Percentiles rank a stretch among this genome's conserved stretches.
Evolutionary conservation across 2,797 vertebrate genomes (phyloP).

Genomic region (Tympanoctomys barrerae): DNA sequence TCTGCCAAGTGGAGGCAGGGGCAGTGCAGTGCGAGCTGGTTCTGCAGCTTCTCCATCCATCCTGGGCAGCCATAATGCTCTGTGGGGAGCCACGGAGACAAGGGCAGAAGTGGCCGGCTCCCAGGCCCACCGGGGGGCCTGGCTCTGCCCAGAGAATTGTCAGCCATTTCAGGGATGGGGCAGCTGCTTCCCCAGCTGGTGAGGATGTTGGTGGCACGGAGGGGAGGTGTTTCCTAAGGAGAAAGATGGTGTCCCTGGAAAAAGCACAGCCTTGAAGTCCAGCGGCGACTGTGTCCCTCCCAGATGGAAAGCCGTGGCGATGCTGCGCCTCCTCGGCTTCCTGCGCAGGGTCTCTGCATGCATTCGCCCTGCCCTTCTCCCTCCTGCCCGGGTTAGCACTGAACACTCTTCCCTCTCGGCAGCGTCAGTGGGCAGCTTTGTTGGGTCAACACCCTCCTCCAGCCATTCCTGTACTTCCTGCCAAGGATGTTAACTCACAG

Average conservation of each 20-base stretch:
- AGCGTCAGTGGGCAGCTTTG: fast-evolving
- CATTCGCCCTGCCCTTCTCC: too few species aligned
- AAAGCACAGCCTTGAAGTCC: background rate
- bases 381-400: background rate
- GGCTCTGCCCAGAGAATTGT: background rate
- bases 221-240: background rate
- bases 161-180: fast-evolving
- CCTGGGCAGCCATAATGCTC: background rate
- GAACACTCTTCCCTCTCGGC: background rate
- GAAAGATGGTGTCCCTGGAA: background rate
- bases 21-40: fast-evolving
- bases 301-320: background rate
- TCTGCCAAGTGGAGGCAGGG: background rate
- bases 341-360: fast-evolving
- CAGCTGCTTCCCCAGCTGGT: background rate
- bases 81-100: background rate
- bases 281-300: too few species aligned
- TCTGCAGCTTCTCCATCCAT: fast-evolving
- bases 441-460: background rate
- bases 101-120: fast-evolving
- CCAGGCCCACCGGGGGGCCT: background rate
- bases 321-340: background rate
- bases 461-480: background rate
- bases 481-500: background rate
- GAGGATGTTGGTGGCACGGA: background rate